Evolutionary conservation across 1,140 invertebrate genomes (phyloP), one percentile per base, ranked within the genome.

Genomic region (Conus ventricosus): DNA sequence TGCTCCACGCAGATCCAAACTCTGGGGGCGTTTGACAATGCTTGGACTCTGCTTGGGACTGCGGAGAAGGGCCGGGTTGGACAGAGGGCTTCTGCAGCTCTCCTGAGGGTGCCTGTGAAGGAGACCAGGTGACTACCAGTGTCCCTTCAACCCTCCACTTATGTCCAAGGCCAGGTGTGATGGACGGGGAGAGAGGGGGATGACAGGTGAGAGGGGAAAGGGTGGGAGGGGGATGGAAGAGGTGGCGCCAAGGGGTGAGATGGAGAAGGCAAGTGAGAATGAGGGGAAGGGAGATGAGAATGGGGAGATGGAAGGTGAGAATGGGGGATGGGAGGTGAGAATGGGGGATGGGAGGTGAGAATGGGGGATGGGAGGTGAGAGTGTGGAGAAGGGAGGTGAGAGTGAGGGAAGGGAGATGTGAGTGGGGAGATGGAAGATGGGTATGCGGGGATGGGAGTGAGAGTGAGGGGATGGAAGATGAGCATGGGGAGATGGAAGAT

Each of bases 151-250:
- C 5, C 27, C 80, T 7, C 80, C 80, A 25, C 80, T 55, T 15
- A 17, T 81, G 80, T 81, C 80, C 80, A 81, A 25, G 39, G 80
- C 27, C 80, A 81, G 80, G 25, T 78, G 76, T 15, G 27, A 39
- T 13, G 76, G 76, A 13, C 76, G 76, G 10, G 76, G 39, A 78
- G 25, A 51, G 76, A 78, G 76, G 76, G 76, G 25, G 76, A 78
- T 4, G 76, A 51, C 25, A 39, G 39, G 10, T 39, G 76, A 27
- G 76, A 51, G 17, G 76, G 76, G 76, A 78, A 78, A 51, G 76
- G 25, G 25, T 27, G 25, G 25, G 76, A 78, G 76, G 76, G 76
- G 39, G 76, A 78, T 11, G 76, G 76, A 71, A 71, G 67, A 20
- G 67, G 67, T 6, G 67, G 67, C 20, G 67, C 13, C 25, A 78